Base-by-base conservation (phyloP, 2,113 vertebrate species). In the Rhinolophus sinicus region DNA sequence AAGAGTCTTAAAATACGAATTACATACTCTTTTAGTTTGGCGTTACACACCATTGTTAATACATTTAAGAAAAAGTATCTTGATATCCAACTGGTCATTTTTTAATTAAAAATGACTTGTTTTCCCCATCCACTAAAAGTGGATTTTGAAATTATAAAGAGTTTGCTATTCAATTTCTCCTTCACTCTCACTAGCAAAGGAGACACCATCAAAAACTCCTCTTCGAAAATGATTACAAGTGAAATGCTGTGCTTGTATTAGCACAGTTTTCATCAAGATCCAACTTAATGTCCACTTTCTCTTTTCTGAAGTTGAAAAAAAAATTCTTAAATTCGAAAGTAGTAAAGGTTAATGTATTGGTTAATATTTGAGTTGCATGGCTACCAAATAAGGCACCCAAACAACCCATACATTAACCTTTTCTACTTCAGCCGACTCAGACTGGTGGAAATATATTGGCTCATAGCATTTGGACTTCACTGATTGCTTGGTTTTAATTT, bases 51-150 rank as follows among this genome's bases (percentile, higher is more conserved):
- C 3, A 77, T 33, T 85, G 54, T 81, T 83, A 85, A 85, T 78
- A 90, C 28, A 62, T 47, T 93, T 88, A 81, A 93, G 44, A 62
- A 86, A 93, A 92, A 18, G 8, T 26, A 35, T 78, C 44, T 64
- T 18, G n/a, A 35, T 52, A 69, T 67, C n/a, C 22, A 90, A 19
- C 24, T 47, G 92, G 65, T 64, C 62, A 70, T 28, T 92, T 93
- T 91, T 88, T 85, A 94, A 5, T 76, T 89, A 70, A 91, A 94
- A 85, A 77, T 88, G 50, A 72, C 54, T 93, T 89, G 70, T 88
- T 89, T 90, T 60, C 26, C 40, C 60, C 14, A 77, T 65, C 40
- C 0, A 70, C 11, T 78, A 73, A 87, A 94, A 91, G 60, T 75
- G 58, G 44, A 91, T 54, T 90, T 91, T 35, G 26, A 81, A 91